phyloP scores from a whole-genome alignment of 2,113 vertebrate genomes.

The Lontra canadensis region DNA sequence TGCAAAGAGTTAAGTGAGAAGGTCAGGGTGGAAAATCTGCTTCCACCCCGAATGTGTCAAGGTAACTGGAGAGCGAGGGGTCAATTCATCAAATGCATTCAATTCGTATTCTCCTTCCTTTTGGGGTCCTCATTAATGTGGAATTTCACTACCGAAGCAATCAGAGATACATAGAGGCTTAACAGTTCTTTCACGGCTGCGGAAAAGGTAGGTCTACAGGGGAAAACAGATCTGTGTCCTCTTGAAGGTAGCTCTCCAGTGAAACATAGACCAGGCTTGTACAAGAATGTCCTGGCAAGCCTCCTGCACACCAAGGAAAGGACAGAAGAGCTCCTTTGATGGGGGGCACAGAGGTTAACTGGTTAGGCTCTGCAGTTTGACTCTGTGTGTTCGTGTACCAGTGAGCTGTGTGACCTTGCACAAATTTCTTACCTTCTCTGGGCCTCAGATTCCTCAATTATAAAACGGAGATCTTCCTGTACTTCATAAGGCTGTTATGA shows the following conservation, averaged over 20 bases:
- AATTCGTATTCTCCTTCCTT: background rate
- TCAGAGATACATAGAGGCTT: background rate
- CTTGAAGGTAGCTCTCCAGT: background rate
- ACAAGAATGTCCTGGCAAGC: background rate
- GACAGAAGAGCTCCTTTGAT: background rate
- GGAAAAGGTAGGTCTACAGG: background rate
- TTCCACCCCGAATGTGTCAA: background rate
- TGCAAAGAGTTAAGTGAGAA: background rate
- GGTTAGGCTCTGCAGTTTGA: background rate
- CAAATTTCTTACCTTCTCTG: background rate
- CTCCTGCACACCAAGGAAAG: background rate
- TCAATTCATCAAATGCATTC: background rate
- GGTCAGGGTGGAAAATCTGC: constrained; percentile 34
- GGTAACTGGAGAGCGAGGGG: background rate
- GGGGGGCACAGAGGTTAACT: background rate
- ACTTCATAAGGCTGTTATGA: background rate
- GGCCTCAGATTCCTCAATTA: background rate
- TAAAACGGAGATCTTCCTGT: background rate
- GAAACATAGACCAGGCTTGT: background rate
- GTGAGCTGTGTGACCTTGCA: background rate
- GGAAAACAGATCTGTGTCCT: background rate
- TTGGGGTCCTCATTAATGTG: background rate
- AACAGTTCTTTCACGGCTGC: background rate
- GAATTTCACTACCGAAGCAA: background rate
- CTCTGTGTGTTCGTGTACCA: background rate